Percentiles rank a stretch among this genome's conserved stretches.
Conservation (phyloP, 2,113 vertebrate species). For the Lepus timidus region DNA sequence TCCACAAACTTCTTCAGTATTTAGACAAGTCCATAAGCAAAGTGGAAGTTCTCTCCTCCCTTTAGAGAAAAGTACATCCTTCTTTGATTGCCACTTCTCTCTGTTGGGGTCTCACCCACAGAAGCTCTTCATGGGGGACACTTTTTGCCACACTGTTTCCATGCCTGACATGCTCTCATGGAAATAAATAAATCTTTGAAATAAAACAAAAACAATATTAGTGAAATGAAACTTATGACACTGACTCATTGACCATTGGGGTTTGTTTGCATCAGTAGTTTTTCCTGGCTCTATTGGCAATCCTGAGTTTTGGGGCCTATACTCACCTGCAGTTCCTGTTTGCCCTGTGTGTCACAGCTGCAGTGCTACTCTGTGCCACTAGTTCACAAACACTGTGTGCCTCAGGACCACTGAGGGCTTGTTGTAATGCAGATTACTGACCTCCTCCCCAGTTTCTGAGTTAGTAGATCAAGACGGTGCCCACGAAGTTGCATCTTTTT, state of each 20-base stretch:
- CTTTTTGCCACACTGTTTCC: too few relatives aligned
- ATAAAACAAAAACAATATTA: not conserved
- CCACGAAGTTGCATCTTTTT: not conserved
- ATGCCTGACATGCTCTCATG: too few relatives aligned
- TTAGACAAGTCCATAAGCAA: too few relatives aligned
- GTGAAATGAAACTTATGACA: not conserved
- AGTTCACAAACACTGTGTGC: not conserved
- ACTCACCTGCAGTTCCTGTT: not conserved
- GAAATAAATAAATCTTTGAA: too few relatives aligned
- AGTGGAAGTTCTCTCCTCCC: too few relatives aligned
- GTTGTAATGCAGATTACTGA: not conserved
- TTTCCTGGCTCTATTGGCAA: not conserved
- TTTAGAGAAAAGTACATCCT: too few relatives aligned
- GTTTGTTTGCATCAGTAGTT: not conserved
- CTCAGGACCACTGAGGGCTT: not conserved
- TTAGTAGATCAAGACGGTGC: not conserved
- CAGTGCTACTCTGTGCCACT: not conserved
- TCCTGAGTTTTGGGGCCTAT: not conserved
- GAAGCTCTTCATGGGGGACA: too few relatives aligned
- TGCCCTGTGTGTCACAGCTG: not conserved
- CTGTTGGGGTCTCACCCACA: too few relatives aligned
- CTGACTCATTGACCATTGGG: not conserved
- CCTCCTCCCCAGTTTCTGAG: not conserved
- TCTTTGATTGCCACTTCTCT: too few relatives aligned
- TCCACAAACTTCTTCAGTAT: too few relatives aligned